Conservation (phyloP, 2,113 vertebrate genomes). For the Sakesphorus luctuosus region DNA sequence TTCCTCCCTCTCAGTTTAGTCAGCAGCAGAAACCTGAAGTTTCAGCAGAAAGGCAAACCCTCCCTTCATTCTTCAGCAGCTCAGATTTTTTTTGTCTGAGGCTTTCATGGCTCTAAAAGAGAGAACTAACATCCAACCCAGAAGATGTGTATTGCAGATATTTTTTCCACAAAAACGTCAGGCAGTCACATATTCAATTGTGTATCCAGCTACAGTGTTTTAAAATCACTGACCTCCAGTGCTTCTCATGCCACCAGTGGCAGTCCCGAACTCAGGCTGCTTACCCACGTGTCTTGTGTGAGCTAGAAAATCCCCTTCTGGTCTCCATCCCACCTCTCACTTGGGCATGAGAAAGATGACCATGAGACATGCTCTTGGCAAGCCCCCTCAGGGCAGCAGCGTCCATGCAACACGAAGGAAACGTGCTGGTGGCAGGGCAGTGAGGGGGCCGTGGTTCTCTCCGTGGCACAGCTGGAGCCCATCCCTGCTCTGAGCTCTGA, state of each 20-base stretch:
- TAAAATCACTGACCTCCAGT: neutral
- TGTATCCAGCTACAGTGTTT: neutral
- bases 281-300: neutral
- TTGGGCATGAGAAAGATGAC: neutral
- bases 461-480: conserved; percentile 23
- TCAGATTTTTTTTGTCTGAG: conserved; percentile 54
- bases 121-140: conserved; percentile 41
- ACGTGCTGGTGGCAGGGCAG: neutral
- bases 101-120: conserved; percentile 34
- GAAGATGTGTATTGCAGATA: conserved; percentile 60
- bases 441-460: conserved; percentile 45
- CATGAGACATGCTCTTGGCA: conserved; percentile 23
- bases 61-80: conserved; percentile 6
- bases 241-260: neutral
- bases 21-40: conserved; percentile 54
- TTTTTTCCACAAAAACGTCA: conserved; percentile 55
- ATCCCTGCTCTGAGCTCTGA: neutral
- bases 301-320: neutral
- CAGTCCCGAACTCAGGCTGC: neutral
- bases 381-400: neutral
- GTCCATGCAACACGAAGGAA: conserved; percentile 9
- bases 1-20: conserved; percentile 21
- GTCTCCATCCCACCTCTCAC: neutral
- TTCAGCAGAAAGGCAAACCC: conserved; percentile 59
- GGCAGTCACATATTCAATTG: neutral